phyloP scores from a whole-genome alignment of 2,797 vertebrate species.

The Anguilla megastoma region DNA sequence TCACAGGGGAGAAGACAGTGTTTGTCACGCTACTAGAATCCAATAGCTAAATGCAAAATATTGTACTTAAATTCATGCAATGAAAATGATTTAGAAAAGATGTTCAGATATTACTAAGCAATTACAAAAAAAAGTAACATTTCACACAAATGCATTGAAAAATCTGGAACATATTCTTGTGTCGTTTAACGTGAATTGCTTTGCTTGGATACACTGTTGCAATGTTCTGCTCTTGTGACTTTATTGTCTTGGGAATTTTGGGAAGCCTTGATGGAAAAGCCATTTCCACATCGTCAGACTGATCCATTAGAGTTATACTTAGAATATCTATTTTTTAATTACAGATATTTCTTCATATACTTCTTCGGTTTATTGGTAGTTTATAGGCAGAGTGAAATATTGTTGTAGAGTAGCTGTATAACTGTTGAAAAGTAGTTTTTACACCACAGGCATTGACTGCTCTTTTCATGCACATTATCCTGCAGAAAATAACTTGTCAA shows the following conservation, averaged over 20 bases:
- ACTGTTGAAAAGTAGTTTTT: too few relatives aligned
- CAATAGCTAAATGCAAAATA: not conserved
- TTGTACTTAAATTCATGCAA: not conserved
- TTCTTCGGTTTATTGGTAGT: not conserved
- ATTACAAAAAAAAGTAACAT: not conserved
- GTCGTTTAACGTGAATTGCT: not conserved
- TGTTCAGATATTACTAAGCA: not conserved
- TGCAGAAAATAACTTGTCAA: not conserved
- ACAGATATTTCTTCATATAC: too few relatives aligned
- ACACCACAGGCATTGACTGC: too few relatives aligned
- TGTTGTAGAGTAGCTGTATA: not conserved
- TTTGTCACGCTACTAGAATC: not conserved
- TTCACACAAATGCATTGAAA: not conserved
- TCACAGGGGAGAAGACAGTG: not conserved
- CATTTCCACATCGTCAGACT: too few relatives aligned
- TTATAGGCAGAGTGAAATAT: not conserved
- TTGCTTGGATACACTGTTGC: not conserved
- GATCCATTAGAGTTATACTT: too few relatives aligned
- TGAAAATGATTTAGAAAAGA: not conserved
- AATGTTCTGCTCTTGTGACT: too few relatives aligned
- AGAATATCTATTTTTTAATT: too few relatives aligned
- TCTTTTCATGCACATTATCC: too few relatives aligned
- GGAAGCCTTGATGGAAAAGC: not conserved
- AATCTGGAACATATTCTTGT: not conserved
- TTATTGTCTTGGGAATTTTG: too few relatives aligned